Evolutionary conservation across 1,140 invertebrate species (phyloP).

Genomic region (Drosophila pachea): DNA sequence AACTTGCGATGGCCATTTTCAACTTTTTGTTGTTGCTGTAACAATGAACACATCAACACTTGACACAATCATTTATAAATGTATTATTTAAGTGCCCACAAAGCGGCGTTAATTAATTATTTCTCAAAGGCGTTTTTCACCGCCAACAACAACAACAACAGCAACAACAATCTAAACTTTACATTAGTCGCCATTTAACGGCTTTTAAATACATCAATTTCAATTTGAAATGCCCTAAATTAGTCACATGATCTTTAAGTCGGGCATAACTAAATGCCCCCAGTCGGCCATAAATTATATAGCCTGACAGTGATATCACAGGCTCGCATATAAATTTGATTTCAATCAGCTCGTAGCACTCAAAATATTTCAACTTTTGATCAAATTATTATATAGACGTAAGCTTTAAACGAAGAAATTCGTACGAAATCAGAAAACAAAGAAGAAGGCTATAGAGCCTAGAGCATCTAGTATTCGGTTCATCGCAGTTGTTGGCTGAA

Average conservation of each 20-base stretch:
- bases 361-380: background rate
- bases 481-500: background rate
- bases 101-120: constrained; percentile 69
- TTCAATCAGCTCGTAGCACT: background rate
- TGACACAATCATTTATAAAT: constrained; percentile 74
- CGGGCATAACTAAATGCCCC: constrained; percentile 3
- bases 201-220: constrained; percentile 42
- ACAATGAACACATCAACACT: constrained; percentile 75
- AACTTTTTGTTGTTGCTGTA: constrained; percentile 25
- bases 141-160: constrained; percentile 34
- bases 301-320: constrained; percentile 9
- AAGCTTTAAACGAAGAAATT: too few relatives aligned
- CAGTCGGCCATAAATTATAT: constrained; percentile 11
- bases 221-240: constrained; percentile 32
- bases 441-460: background rate
- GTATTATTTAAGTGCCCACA: constrained; percentile 54
- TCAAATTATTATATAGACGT: background rate
- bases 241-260: constrained; percentile 1
- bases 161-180: constrained; percentile 17
- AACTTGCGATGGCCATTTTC: constrained; percentile 48
- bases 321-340: background rate
- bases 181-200: constrained; percentile 46
- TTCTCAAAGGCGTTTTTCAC: constrained; percentile 70
- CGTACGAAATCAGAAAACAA: background rate
- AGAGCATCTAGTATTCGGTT: constrained; percentile 8